Base-by-base conservation (phyloP, 92 coral and sea anemone genomes). In the Umimayanthus chanpuru region DNA sequence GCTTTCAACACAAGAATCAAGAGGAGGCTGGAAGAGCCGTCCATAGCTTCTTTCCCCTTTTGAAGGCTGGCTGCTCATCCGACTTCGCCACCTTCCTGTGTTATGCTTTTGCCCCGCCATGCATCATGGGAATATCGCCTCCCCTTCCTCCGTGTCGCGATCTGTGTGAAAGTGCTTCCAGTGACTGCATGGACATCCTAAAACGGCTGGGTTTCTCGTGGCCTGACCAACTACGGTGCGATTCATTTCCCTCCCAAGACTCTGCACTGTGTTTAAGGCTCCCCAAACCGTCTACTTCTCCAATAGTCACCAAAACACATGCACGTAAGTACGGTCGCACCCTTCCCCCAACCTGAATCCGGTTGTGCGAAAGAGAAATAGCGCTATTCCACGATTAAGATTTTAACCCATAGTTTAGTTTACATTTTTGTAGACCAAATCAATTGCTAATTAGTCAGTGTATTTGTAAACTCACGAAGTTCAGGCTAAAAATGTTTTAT, bases 141-240 rank as follows among this genome's bases (percentile, higher is more conserved):
- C 67, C 18, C 23, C 30, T 84, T 2, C 93, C 87, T n/a, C 93
- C 93, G 1, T 93, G 95, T 76, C 85, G 90, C 36, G 91, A 91
- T 3, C 47, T 91, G n/a, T 93, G 95, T 50, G 70, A 82, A 36
- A n/a, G n/a, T 7, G 79, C 87, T 6, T 40, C 40, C 41, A 56
- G 81, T 18, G 81, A 66, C 39, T 91, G 93, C 26, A 82, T 74
- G 49, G 49, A 49, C 21, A 12, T n/a, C 14, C 29, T 20, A 5
- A 55, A 66, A 16, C 56, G 20, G 30, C 78, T 30, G 21, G 84
- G 86, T 15, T 89, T 93, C 58, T 65, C 36, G 36, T 93, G 93
- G 96, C 94, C 92, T 10, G 29, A 74, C n/a, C 44, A 79, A 32
- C 89, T 89, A 4, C 80, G 73, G 47, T 93, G 94, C 36, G 81